Conservation (phyloP, 2,797 vertebrate genomes). For the Pseudopleuronectes americanus region DNA sequence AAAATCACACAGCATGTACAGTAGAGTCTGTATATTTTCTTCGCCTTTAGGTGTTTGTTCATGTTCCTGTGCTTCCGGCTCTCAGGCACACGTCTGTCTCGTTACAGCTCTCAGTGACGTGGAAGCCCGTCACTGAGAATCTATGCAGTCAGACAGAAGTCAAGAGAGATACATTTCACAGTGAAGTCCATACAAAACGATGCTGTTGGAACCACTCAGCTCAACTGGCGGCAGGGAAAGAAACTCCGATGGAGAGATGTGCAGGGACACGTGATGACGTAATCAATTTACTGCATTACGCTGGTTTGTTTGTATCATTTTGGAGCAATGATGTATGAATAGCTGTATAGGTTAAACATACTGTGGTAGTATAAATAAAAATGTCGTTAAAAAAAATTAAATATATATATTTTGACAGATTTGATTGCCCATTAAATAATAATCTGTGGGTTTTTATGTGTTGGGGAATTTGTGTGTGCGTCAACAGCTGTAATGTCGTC, state of each 20-base stretch:
- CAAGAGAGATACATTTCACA: slow-evolving; percentile 58
- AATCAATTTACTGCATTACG: slow-evolving; percentile 2
- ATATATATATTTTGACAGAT: neutral
- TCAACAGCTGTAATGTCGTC: too few relatives aligned
- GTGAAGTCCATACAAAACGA: slow-evolving; percentile 26
- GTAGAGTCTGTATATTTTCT: neutral
- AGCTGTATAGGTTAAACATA: neutral
- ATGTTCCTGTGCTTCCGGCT: slow-evolving; percentile 14
- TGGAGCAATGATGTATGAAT: slow-evolving; percentile 2
- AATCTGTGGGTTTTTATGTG: too few relatives aligned
- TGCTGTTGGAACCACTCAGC: slow-evolving; percentile 22
- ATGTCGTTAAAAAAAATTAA: neutral
- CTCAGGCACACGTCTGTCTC: slow-evolving; percentile 21
- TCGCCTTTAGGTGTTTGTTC: slow-evolving; percentile 20
- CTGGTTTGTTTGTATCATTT: slow-evolving; percentile 11
- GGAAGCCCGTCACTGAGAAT: slow-evolving; percentile 34
- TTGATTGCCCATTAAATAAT: neutral
- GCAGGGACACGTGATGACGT: slow-evolving; percentile 21
- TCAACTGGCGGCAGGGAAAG: slow-evolving; percentile 31
- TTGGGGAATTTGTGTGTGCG: too few relatives aligned
- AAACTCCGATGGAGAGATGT: slow-evolving; percentile 18
- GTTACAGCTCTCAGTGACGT: slow-evolving; percentile 20
- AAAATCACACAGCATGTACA: too few relatives aligned
- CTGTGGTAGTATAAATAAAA: neutral
- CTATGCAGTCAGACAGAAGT: slow-evolving; percentile 31